A percentile compares a stretch with the other conserved stretches of the same genome.
Evolutionary conservation across 1,140 invertebrate species (phyloP).

Genomic region (Caenorhabditis briggsae): DNA sequence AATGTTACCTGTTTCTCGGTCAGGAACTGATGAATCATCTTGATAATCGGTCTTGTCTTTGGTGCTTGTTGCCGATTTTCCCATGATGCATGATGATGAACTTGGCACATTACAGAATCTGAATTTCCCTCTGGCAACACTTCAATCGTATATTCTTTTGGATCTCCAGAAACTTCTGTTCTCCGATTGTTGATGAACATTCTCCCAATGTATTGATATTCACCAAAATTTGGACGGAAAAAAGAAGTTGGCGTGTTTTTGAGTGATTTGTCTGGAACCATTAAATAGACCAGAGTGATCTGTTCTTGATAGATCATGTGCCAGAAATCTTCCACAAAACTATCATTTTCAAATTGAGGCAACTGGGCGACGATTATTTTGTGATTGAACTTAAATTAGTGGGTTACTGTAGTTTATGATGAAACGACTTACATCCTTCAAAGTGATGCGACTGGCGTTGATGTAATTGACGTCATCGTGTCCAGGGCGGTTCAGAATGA

Average conservation of each 20-base stretch:
- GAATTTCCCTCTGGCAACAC: conserved; percentile 34
- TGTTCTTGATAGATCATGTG: conserved; percentile 54
- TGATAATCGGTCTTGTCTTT: conserved; percentile 31
- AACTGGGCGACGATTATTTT: conserved; percentile 25
- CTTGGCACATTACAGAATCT: conserved; percentile 25
- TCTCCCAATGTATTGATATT: conserved; percentile 21
- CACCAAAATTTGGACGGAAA: background rate
- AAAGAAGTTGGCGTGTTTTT: conserved; percentile 26
- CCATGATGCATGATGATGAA: conserved; percentile 25
- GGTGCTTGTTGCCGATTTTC: conserved; percentile 13
- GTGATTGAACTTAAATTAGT: background rate
- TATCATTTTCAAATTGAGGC: conserved; percentile 16
- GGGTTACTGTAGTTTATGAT: background rate
- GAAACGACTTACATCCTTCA: background rate
- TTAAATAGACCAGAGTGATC: conserved; percentile 9
- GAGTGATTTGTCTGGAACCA: conserved; percentile 14
- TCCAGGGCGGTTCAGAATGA: conserved; percentile 4
- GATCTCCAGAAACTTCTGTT: conserved; percentile 9
- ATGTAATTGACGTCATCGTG: conserved; percentile 36
- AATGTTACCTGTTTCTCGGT: background rate
- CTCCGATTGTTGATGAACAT: conserved; percentile 41
- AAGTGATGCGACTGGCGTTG: conserved; percentile 14
- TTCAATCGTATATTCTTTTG: conserved; percentile 46
- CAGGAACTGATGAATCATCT: conserved; percentile 43
- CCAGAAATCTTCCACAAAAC: conserved; percentile 44